phyloP scores from a whole-genome alignment of 30 jellyfish, hydroid and myxozoan species.

The Pseudorhiza aurosa region DNA sequence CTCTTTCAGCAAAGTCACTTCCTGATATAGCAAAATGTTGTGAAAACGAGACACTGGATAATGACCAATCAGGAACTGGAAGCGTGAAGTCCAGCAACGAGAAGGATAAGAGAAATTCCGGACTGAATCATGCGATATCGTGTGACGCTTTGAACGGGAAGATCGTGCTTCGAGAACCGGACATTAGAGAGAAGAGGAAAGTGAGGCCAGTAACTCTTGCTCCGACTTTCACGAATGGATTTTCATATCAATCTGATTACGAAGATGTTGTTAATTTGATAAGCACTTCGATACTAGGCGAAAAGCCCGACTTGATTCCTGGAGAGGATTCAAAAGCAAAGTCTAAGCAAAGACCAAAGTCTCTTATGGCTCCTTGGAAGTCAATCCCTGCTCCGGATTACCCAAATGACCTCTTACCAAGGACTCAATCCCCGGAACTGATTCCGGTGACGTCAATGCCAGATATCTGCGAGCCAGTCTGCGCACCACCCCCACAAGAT shows the following conservation, averaged over 20 bases:
- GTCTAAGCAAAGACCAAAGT: conserved; percentile 23
- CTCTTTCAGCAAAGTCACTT: conserved; percentile 25
- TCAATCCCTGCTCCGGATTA: conserved; percentile 57
- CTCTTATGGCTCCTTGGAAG: conserved; percentile 9
- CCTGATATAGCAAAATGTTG: conserved; percentile 37
- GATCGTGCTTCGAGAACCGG: conserved; percentile 20
- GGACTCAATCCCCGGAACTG: not conserved
- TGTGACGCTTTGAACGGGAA: not conserved
- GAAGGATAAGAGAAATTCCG: not conserved
- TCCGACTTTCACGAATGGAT: conserved; percentile 46
- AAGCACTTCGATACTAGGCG: conserved; percentile 37
- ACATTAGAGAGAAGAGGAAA: not conserved
- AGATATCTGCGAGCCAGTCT: conserved; percentile 40
- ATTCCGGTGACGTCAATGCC: not conserved
- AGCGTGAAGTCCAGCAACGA: not conserved
- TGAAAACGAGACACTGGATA: not conserved
- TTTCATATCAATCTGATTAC: conserved; percentile 39
- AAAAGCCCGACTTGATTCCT: conserved; percentile 21
- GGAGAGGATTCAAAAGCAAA: not conserved
- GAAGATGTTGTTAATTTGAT: conserved; percentile 55
- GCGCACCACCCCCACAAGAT: conserved; percentile 12
- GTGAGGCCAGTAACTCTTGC: conserved; percentile 57
- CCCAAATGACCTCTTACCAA: not conserved
- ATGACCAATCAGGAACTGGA: not conserved
- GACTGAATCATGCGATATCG: conserved; percentile 3